Percentiles rank a stretch among this genome's conserved stretches.
Evolutionary conservation across 2,888 invertebrate genomes (phyloP).

Genomic region (Eupithecia pulchellata): DNA sequence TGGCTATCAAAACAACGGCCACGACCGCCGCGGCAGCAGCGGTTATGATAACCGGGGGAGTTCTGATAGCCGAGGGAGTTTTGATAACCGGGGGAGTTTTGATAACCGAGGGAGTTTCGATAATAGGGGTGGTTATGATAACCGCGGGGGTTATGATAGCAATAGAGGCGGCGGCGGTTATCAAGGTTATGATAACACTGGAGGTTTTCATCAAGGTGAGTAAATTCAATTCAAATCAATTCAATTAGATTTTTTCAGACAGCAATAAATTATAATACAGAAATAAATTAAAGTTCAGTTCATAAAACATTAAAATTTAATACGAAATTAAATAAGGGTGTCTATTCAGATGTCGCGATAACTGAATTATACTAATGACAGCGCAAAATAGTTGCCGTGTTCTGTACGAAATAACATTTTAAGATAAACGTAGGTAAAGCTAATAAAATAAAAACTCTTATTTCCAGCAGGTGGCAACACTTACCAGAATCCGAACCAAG

Average conservation of each 20-base stretch:
- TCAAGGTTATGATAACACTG: slow-evolving; percentile 36
- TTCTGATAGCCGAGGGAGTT: slow-evolving; percentile 43
- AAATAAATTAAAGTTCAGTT: too few species aligned
- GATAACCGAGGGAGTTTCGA: slow-evolving; percentile 48
- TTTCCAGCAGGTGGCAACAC: slow-evolving; percentile 34
- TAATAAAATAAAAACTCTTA: not conserved
- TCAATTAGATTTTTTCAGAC: too few species aligned
- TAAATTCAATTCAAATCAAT: too few species aligned
- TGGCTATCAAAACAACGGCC: slow-evolving; percentile 58
- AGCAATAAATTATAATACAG: too few species aligned
- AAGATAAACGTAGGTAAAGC: too few species aligned
- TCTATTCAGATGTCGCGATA: too few species aligned
- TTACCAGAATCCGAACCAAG: slow-evolving; percentile 41
- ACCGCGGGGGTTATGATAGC: slow-evolving; percentile 47
- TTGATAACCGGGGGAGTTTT: slow-evolving; percentile 41
- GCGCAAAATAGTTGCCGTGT: too few species aligned
- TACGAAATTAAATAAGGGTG: too few species aligned
- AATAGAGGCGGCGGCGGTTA: slow-evolving; percentile 33
- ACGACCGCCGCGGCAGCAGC: slow-evolving; percentile 45
- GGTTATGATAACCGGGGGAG: slow-evolving; percentile 48
- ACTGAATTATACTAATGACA: too few species aligned
- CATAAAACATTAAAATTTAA: too few species aligned
- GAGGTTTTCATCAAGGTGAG: slow-evolving; percentile 44
- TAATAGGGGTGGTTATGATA: slow-evolving; percentile 48
- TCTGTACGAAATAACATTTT: too few species aligned